Base-by-base conservation (phyloP, 2,888 invertebrate species). In the Lucinisca nassula region DNA sequence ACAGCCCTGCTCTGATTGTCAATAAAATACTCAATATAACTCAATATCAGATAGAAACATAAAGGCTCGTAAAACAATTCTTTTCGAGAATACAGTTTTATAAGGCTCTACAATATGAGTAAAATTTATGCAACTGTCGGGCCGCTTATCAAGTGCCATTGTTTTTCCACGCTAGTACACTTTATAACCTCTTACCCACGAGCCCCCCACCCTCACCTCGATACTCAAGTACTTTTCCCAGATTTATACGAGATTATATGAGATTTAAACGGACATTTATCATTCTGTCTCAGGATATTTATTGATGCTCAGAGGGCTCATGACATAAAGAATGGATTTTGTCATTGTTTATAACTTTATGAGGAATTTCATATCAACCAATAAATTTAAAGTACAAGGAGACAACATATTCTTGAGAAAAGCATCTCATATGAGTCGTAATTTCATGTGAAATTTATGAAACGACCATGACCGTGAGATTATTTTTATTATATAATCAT, bases 81-180 rank as follows among this genome's bases (percentile, higher is more conserved):
- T n/a, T 27, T 55, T 67, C 35, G 35, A 67, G 67, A 35, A 67
- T 67, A 67, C 67, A 67, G n/a, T 67, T 67, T 67, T 67, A 67
- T 24, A 67, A 67, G 21, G 21, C 67, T 35, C 67, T 67, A 35
- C 2, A 67, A 67, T 21, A 67, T 30, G 24, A 6, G 67, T 67
- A 67, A 67, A 67, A 67, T 67, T 67, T 67, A 67, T 67, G 67
- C 67, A 67, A 35, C 67, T 67, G 67, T 21, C 67, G 35, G 27
- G 35, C 35, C 17, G 67, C 35, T 35, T 35, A 67, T 35, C 35
- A 35, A 67, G 67, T 67, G 67, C 35, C 35, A 67, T 67, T 67
- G 67, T 67, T 67, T 55, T 67, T 67, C 21, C 35, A 17, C 35
- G 67, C 32, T 35, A 35, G 67, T 67, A 30, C 32, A 67, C 17